Base-by-base conservation (phyloP, 1,140 invertebrate genomes). In the Micrasema minimum region DNA sequence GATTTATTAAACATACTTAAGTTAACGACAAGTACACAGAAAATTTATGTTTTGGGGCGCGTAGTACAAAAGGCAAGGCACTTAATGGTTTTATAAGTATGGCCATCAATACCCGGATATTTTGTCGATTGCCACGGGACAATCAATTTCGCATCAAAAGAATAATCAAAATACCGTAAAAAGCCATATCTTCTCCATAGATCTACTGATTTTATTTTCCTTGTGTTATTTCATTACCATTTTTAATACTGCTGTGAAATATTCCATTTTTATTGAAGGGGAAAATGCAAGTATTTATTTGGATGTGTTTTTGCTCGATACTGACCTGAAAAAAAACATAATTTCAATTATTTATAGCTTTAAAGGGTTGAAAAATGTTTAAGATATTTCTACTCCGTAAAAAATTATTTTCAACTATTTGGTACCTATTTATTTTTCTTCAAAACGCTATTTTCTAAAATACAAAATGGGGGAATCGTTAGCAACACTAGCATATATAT, bases 91-190 rank as follows among this genome's bases (percentile, higher is more conserved):
- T 71, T 74, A 68, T 74, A 74, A 74, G 72, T 74, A 71, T 46
- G 69, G 43, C 65, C 65, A 65, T 69, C 72, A 68, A 68, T 66
- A 65, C 72, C 72, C 72, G 72, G 72, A 74, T 74, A 74, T 70
- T 74, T 70, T 66, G 68, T 71, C 68, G 72, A 74, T 74, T 73
- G 66, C 68, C 57, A 53, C 51, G 69, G 67, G 53, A 70, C 69
- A 71, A 74, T 74, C 72, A 70, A 74, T 74, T 74, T 71, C 65
- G 65, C 72, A 74, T 74, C 69, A 74, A 74, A 74, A 57, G 69
- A 71, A 74, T 74, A 74, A 74, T 71, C 65, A 74, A 71, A 74
- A 68, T 41, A 51, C 53, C 18, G 53, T 71, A 68, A 71, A 66
- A 65, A 73, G 43, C 38, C 72, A 7, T 71, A 74, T 74, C 68